Conservation (phyloP, 2,113 vertebrate species). For the Bufo bufo region DNA sequence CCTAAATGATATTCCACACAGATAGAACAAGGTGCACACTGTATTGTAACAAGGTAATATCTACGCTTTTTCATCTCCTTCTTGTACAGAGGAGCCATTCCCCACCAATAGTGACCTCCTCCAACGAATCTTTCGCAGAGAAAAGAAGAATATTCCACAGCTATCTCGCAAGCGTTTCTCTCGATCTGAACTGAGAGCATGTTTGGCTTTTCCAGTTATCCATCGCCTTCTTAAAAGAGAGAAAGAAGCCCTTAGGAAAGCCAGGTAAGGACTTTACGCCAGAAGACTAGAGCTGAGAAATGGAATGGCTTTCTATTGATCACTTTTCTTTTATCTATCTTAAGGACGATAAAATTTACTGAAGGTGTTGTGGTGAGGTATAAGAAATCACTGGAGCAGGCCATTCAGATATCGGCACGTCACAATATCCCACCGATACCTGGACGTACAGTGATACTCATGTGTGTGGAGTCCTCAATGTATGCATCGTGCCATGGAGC, state of each 20-base stretch:
- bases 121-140: conserved; percentile 6
- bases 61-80: background rate
- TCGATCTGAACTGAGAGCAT: conserved; percentile 61
- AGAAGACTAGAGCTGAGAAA: background rate
- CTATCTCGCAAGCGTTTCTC: fast-evolving
- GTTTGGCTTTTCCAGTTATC: conserved; percentile 73
- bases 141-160: background rate
- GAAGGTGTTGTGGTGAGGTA: conserved; percentile 74
- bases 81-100: conserved; percentile 54
- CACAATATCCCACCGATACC: conserved; percentile 82
- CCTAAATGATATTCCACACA: too few species aligned
- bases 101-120: conserved; percentile 63
- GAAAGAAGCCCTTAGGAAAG: conserved; percentile 66
- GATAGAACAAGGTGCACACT: background rate
- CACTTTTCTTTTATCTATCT: background rate
- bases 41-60: background rate
- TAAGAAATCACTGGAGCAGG: conserved; percentile 76
- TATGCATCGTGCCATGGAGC: background rate
- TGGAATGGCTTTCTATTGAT: background rate
- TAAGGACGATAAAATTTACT: conserved; percentile 67
- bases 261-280: conserved; percentile 66
- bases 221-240: conserved; percentile 68
- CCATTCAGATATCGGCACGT: conserved; percentile 78
- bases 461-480: fast-evolving
- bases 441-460: conserved; percentile 78